Evolutionary conservation across 1,140 invertebrate species (phyloP).

Genomic region (Zophobas morio): DNA sequence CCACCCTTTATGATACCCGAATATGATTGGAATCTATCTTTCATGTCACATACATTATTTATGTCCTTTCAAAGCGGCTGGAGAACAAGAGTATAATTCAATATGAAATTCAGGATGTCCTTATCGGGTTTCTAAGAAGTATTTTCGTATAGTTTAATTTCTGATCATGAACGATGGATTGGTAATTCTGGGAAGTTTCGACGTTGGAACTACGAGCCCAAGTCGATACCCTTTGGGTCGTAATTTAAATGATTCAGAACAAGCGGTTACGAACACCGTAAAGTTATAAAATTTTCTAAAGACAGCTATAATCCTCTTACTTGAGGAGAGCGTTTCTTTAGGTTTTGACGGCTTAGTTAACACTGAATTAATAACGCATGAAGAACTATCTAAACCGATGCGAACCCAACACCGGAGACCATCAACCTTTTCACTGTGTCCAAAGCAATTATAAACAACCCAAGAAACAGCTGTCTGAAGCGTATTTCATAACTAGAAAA

Average conservation of each 20-base stretch:
- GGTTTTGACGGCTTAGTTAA: neutral
- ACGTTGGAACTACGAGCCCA: no score
- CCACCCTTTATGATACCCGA: constrained; percentile 10
- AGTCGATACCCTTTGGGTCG: no score
- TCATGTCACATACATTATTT: constrained; percentile 46
- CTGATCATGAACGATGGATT: constrained; percentile 35
- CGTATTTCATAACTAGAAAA: constrained; percentile 25
- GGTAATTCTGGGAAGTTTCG: neutral
- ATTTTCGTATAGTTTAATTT: constrained; percentile 30
- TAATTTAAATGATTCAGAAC: no score
- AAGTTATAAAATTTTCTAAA: no score
- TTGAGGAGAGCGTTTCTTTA: no score
- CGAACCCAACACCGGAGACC: neutral
- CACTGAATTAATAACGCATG: neutral
- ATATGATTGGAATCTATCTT: constrained; percentile 23
- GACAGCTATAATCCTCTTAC: no score
- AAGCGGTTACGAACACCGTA: no score
- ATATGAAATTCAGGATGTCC: constrained; percentile 49
- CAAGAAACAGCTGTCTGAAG: constrained; percentile 20
- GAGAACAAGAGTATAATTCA: constrained; percentile 40
- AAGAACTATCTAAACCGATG: neutral
- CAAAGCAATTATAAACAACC: constrained; percentile 6
- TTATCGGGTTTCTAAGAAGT: constrained; percentile 37
- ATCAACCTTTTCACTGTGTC: constrained; percentile 31
- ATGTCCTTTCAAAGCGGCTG: constrained; percentile 29